phyloP scores from a whole-genome alignment of 1,140 invertebrate genomes.

The Anadara kagoshimensis region DNA sequence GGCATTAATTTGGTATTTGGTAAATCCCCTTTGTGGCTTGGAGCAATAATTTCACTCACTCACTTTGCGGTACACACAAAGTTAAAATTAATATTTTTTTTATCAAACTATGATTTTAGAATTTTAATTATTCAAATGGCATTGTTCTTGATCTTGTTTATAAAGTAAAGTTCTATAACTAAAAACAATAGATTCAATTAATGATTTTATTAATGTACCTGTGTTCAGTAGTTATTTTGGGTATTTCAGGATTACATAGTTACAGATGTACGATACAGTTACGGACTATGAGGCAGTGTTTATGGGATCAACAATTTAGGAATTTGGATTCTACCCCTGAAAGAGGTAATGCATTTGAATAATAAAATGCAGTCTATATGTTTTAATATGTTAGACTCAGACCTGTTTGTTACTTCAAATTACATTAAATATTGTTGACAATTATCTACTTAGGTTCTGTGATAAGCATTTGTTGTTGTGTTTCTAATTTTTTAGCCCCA shows the following conservation, averaged over 20 bases:
- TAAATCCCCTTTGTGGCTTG: no score
- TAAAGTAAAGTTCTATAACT: not conserved
- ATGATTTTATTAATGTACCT: not conserved
- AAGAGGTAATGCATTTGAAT: no score
- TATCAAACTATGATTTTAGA: not conserved
- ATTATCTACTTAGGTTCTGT: no score
- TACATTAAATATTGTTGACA: no score
- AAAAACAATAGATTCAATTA: not conserved
- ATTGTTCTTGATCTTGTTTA: not conserved
- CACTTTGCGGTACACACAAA: not conserved
- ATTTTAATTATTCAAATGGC: not conserved
- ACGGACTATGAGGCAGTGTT: slow-evolving; percentile 39
- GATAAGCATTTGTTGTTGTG: no score
- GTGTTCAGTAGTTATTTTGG: not conserved
- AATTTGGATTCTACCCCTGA: slow-evolving; percentile 36
- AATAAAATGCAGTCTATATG: no score
- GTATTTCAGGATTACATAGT: slow-evolving; percentile 48
- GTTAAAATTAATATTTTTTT: no score
- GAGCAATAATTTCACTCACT: no score
- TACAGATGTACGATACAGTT: slow-evolving; percentile 56
- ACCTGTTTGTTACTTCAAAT: no score
- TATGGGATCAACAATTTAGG: slow-evolving; percentile 57
- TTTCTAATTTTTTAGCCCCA: no score
- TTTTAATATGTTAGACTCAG: no score
- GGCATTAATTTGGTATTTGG: no score